Evolutionary conservation across 2,888 invertebrate genomes (phyloP), one percentile per base, ranked within the genome.

Genomic region (Odontothrips loti): DNA sequence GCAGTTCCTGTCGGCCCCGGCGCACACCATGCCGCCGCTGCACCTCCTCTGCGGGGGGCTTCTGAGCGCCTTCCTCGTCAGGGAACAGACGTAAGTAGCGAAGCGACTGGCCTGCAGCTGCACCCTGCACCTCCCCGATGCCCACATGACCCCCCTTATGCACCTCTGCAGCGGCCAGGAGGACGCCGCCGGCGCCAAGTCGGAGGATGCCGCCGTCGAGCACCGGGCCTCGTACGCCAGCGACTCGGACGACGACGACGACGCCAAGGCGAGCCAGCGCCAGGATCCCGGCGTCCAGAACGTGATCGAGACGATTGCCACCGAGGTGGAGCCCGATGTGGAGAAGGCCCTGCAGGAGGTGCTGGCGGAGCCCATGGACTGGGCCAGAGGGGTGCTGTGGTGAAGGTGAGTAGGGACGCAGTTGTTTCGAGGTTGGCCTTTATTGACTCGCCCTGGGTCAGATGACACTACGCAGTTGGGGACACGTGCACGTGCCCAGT

Each of bases 1-100:
- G 79, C 84, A 86, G 86, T 83, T 86, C 15, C 82, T 86, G 82
- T 84, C 83, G 20, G 86, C 86, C 79, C 87, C 88, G 12, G 86
- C 87, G 27, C 88, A 88, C 82, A 88, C 88, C 3, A 84, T 88
- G 83, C 88, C 88, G 79, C 86, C 88, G 3, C 86, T 88, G 85
- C 86, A 85, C 82, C 84, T 87, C 82, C 84, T 88, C 10, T 88
- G 88, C 82, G 84, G 85, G 79, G 85, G 87, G 34, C 87, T 88
- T 82, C 84, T 88, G 12, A 83, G 86, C 63, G 87, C 87, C 47
- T 82, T 88, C 68, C 51, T 84, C 51, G 68, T 68, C 48, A 17
- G 58, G 23, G 79, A n/a, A 47, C 82, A 17, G 47, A 82, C 47
- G 83, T 84, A 43, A 83, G 68, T 12, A 1, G 9, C 27, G 79